Evolutionary conservation across 35 echinoderm and acorn worm species (phyloP), one percentile per base, ranked within the genome.

Genomic region (Chiridota heheva): DNA sequence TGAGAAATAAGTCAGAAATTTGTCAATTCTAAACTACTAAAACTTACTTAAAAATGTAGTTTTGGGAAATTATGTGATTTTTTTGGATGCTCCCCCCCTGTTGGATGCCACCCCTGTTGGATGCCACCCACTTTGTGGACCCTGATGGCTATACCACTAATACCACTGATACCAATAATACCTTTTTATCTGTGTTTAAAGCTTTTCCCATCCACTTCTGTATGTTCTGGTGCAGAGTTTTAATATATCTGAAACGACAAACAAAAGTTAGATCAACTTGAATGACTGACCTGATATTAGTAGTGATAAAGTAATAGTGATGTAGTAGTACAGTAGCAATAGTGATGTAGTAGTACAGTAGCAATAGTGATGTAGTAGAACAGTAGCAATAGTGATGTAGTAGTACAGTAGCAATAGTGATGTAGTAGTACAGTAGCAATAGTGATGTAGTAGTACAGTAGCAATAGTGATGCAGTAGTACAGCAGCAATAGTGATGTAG

Each of bases 191-290:
- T 12, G 84, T 84, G 8, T 97, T 84, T 80, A 97, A 53, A 15
- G 94, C 85, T 62, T 97, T 97, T 3, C 66, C 38, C 80, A 97
- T 97, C 94, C 94, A 97, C 42, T 64, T 91, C 75, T 91, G 88
- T 44, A 97, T 97, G 40, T 97, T 97, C 7, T 43, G 55, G 59
- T 91, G 88, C 39, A 91, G 69, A 25, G 88, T 97, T 61, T 88
- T 85, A 74, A 97, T 87, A 67, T 88, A 96, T 36, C 91, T 96
- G 33, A 66, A 66, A 15, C 10, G 15, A 10, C 30, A 10, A 66
- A 12, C 28, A 31, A 13, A 66, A 66, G 28, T 27, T 66, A 13
- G 15, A 66, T 13, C 8, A 66, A 18, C 7, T 31, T 27, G 28
- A 18, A 15, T 13, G 10, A 18, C 10, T 53, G n/a, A 12, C 48